Evolutionary conservation across 2,888 invertebrate species (phyloP).

Genomic region (Agonopterix arenella): DNA sequence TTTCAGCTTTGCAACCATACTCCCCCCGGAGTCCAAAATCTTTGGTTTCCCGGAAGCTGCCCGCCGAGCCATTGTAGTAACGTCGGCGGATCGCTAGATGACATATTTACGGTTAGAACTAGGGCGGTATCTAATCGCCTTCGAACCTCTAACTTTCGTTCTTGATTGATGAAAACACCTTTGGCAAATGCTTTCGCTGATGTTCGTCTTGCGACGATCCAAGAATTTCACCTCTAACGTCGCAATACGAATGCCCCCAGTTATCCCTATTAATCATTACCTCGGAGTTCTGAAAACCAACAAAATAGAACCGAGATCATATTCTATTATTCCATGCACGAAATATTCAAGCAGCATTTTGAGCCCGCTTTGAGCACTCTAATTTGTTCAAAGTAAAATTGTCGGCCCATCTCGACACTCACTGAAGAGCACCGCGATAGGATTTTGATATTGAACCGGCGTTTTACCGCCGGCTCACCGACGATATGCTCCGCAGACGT

Average conservation of each 20-base stretch:
- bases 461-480: conserved; percentile 36
- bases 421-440: conserved; percentile 32
- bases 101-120: conserved; percentile 81
- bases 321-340: conserved; percentile 74
- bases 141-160: conserved; percentile 82
- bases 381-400: conserved; percentile 82
- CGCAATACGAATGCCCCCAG: conserved; percentile 80
- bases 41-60: conserved; percentile 79
- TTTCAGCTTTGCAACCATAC: conserved; percentile 81
- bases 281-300: conserved; percentile 77
- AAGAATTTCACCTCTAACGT: conserved; percentile 82
- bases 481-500: conserved; percentile 39
- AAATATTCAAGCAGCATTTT: conserved; percentile 56
- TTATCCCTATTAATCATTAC: conserved; percentile 80
- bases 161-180: conserved; percentile 82
- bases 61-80: conserved; percentile 76
- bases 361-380: conserved; percentile 80
- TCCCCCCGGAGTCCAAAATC: conserved; percentile 78
- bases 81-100: conserved; percentile 76
- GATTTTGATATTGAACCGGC: conserved; percentile 32
- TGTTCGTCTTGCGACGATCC: conserved; percentile 78
- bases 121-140: conserved; percentile 83
- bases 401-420: conserved; percentile 43
- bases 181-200: conserved; percentile 83
- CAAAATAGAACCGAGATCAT: conserved; percentile 79